Conservation (phyloP, 2,888 invertebrate genomes). For the Homarus gammarus region DNA sequence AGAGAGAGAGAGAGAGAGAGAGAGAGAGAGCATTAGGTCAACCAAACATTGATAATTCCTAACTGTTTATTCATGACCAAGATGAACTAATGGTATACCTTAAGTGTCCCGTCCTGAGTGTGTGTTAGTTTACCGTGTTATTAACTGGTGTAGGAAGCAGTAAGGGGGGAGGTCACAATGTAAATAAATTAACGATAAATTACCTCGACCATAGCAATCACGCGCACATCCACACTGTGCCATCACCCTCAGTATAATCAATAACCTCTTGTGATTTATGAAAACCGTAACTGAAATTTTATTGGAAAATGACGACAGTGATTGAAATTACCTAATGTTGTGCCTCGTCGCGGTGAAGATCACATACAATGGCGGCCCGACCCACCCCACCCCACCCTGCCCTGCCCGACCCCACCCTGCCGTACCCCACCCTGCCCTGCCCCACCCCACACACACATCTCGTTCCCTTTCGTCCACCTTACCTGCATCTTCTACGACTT, state of each 20-base stretch:
- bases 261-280: conserved; percentile 39
- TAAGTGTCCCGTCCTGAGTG: too few species aligned
- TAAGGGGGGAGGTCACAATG: conserved; percentile 38
- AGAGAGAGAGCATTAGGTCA: conserved; percentile 36
- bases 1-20: conserved; percentile 27
- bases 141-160: too few species aligned
- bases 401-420: neutral
- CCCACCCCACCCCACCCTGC: neutral
- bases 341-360: conserved; percentile 45
- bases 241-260: conserved; percentile 20
- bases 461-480: neutral
- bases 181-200: conserved; percentile 54
- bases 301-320: conserved; percentile 55
- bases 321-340: conserved; percentile 67
- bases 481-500: too few species aligned
- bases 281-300: conserved; percentile 62
- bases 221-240: conserved; percentile 25
- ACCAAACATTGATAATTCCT: too few species aligned
- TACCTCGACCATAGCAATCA: neutral
- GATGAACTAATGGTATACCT: too few species aligned
- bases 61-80: too few species aligned
- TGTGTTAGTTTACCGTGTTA: too few species aligned
- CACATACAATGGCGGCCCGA: conserved; percentile 40
- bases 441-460: too few species aligned
- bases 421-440: too few species aligned